Evolutionary conservation across 2,888 invertebrate species (phyloP), one percentile per base, ranked within the genome.

Genomic region (Plagodis pulveraria): DNA sequence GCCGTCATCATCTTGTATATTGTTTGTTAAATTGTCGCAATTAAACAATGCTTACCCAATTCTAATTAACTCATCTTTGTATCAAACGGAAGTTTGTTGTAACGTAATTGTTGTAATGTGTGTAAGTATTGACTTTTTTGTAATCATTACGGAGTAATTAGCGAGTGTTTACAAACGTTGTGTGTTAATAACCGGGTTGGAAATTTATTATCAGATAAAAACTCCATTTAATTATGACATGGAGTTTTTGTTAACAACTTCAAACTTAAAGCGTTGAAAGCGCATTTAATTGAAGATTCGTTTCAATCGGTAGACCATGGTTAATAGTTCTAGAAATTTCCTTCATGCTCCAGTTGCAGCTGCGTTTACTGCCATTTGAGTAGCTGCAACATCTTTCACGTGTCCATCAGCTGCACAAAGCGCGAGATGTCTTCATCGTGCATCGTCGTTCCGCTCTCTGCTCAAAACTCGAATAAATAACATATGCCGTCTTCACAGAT

Each of bases 401-500:
- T 12, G 59, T 67, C 65, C 51, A 70, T 68, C 66, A 65, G 52
- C 56, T 57, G 57, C 49, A 63, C 58, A 58, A 53, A 56, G 56
- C 58, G 50, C 45, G 43, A 65, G 57, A 68, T 51, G 57, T 46
- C 56, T 59, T 56, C 61, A 62, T 69, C 64, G 58, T 58, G 56
- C 63, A 48, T 7, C 66, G 71, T 6, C 66, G 76, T 77, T 75
- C 67, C 76, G 74, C 75, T 78, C 76, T 77, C 74, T 78, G 72
- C 67, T 48, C 57, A 11, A 55, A 50, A 54, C 63, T 53, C 69
- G 66, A 65, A 66, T 67, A 62, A 69, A 69, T 67, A 67, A 66
- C 49, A 50, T 48, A 52, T 54, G 60, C 43, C 48, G 57, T 65
- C 63, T 62, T 60, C 70, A 66, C 66, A 71, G 63, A 58, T 58